Percentiles rank a stretch among this genome's conserved stretches.
Evolutionary conservation across 2,113 vertebrate genomes (phyloP).

Genomic region (Forbesichthys papilliferus): DNA sequence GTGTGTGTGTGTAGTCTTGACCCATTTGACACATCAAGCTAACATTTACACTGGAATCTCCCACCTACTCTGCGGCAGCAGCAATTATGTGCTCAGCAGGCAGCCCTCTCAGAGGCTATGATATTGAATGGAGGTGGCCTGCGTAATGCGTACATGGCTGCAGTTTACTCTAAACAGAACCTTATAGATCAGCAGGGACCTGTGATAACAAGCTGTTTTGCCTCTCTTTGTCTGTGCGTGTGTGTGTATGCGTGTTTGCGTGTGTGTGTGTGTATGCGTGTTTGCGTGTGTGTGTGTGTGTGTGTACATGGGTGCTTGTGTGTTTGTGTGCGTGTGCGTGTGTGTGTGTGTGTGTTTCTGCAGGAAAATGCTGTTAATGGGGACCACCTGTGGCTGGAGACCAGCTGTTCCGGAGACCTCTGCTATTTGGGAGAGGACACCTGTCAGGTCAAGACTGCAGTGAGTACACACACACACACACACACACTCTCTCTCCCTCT

Average conservation of each 20-base stretch:
- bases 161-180: constrained; percentile 10
- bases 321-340: constrained; percentile 14
- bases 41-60: constrained; percentile 38
- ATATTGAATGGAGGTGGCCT: no score
- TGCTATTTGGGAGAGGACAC: constrained; percentile 97
- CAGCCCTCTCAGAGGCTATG: constrained; percentile 22
- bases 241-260: neutral
- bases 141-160: constrained; percentile 14
- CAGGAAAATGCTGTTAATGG: constrained; percentile 96
- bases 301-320: neutral
- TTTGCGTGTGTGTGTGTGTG: neutral
- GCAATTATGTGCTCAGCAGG: constrained; percentile 53
- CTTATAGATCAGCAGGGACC: constrained; percentile 7
- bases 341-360: constrained; percentile 25
- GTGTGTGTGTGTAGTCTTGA: constrained; percentile 32
- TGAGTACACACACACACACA: constrained; percentile 75
- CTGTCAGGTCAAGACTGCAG: constrained; percentile 91
- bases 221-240: constrained; percentile 4
- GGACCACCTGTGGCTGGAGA: constrained; percentile 98
- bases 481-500: neutral
- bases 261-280: neutral
- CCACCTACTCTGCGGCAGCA: constrained; percentile 22
- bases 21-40: constrained; percentile 24
- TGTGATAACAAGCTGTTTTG: neutral
- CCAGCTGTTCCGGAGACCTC: constrained; percentile 96